Percentiles rank a stretch among this genome's conserved stretches.
These are phyloP conservation scores for Epinephelus cyanopodus DNA, from an alignment of 2,113 vertebrate genomes.

Conservation along the genomic window DNA sequence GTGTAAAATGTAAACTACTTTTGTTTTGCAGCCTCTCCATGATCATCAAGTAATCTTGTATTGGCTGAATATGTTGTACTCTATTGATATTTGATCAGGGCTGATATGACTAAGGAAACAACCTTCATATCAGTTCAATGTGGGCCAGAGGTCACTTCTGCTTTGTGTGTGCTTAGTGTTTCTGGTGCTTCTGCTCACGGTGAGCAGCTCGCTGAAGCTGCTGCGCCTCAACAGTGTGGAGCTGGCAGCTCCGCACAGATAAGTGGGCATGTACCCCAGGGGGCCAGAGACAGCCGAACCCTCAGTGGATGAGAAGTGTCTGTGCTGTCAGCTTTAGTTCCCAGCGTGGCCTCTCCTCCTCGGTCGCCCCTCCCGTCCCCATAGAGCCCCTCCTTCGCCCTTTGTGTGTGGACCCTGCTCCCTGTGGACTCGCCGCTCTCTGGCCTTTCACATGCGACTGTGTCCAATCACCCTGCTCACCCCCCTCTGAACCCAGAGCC, in stretches of 20 bases:
- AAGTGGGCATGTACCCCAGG: slow-evolving; percentile 72
- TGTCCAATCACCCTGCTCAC: slow-evolving; percentile 82
- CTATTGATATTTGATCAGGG: slow-evolving; percentile 35
- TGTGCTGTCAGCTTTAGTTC: slow-evolving; percentile 84
- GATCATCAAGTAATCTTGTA: not conserved
- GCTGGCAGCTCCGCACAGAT: slow-evolving; percentile 68
- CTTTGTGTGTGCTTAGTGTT: slow-evolving; percentile 62
- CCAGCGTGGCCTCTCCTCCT: slow-evolving; percentile 77
- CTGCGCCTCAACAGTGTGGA: slow-evolving; percentile 43
- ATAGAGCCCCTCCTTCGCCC: slow-evolving; percentile 64
- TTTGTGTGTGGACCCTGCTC: slow-evolving; percentile 82
- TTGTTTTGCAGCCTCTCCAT: slow-evolving; percentile 2
- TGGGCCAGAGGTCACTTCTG: slow-evolving; percentile 71
- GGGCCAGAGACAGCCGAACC: slow-evolving; percentile 77
- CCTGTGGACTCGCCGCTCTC: slow-evolving; percentile 78
- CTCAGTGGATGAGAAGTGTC: slow-evolving; percentile 79
- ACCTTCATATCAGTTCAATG: slow-evolving; percentile 57
- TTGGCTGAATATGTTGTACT: slow-evolving; percentile 39
- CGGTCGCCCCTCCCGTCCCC: slow-evolving; percentile 48
- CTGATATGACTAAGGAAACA: slow-evolving; percentile 48
- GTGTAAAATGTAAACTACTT: slow-evolving; percentile 2
- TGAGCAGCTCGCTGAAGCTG: slow-evolving; percentile 22
- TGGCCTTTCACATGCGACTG: slow-evolving; percentile 86
- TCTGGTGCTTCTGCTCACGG: slow-evolving; percentile 41
- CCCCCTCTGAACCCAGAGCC: slow-evolving; percentile 67